Evolutionary conservation across 2,888 invertebrate species (phyloP), one percentile per base, ranked within the genome.

Genomic region (Hirudinaria manillensis): DNA sequence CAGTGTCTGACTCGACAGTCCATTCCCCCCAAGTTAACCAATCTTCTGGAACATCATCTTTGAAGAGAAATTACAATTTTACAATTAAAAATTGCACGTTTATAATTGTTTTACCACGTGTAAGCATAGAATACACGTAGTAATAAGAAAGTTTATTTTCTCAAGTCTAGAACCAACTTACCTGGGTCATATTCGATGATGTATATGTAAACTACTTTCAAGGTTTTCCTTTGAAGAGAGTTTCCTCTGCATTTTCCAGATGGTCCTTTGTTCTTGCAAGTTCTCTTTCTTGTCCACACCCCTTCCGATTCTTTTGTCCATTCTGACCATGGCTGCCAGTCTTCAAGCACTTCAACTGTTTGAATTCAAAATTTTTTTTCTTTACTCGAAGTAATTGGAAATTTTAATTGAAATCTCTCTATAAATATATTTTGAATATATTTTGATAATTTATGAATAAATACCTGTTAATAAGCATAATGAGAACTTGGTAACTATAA

Each of bases 11-110:
- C 24, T 70, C 27, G 2, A 27, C 27, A 24, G 24, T 51, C 71
- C 71, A 70, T 70, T 70, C 71, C 16, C 32, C 27, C 71, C 71
- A 70, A n/a, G 29, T n/a, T 7, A 36, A n/a, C 71, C 71, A 70
- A 70, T 70, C 71, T 70, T 70, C 68, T 29, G 32, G n/a, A n/a
- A 68, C 29, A 29, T 68, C 68, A n/a, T 34, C 68, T 68, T n/a
- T 21, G 3, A 19, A 61, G 7, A 45, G n/a, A 45, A 45, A 3
- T 6, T 45, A 45, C 16, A 45, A 61, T 16, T 61, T 1, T 61
- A n/a, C 53, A 53, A 16, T 53, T 16, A 16, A 53, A 16, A 53
- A 53, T 53, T 21, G 53, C 21, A 16, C 13, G 53, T 53, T n/a
- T n/a, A n/a, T n/a, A n/a, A n/a, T n/a, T n/a, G n/a, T n/a, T n/a